Conservation (phyloP, 2,888 invertebrate species). For the Ligdia adustata region DNA sequence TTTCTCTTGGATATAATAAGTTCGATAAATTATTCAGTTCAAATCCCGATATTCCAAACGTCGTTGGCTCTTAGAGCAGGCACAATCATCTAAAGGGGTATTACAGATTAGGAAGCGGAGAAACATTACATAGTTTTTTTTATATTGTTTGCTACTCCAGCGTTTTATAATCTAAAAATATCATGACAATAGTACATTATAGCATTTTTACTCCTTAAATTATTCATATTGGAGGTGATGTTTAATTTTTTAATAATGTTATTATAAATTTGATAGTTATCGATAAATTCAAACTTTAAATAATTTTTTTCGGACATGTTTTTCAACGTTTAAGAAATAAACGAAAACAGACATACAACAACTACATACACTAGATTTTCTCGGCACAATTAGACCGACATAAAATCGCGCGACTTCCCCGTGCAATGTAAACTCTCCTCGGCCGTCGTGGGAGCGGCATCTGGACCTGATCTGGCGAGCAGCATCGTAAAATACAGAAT, state of each 20-base stretch:
- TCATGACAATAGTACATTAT: too few relatives aligned
- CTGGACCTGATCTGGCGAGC: slow-evolving; percentile 66
- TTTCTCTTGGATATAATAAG: slow-evolving; percentile 45
- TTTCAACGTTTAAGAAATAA: neutral
- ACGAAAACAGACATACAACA: neutral
- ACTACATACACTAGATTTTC: neutral
- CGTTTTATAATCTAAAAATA: too few relatives aligned
- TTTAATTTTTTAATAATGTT: too few relatives aligned
- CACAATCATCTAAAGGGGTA: slow-evolving; percentile 25
- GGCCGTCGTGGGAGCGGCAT: slow-evolving; percentile 73
- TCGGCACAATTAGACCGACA: neutral
- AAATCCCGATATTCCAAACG: slow-evolving; percentile 51
- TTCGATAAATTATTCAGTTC: slow-evolving; percentile 62
- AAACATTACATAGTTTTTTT: too few relatives aligned
- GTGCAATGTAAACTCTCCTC: slow-evolving; percentile 55
- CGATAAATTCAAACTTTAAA: too few relatives aligned
- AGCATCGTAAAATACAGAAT: slow-evolving; percentile 77
- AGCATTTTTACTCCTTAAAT: too few relatives aligned
- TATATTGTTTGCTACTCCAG: too few relatives aligned
- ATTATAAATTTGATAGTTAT: too few relatives aligned
- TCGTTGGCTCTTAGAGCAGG: slow-evolving; percentile 41
- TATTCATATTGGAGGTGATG: too few relatives aligned
- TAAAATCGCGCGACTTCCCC: slow-evolving; percentile 12
- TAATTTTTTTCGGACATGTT: too few relatives aligned
- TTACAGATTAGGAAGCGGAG: slow-evolving; percentile 5